These are phyloP conservation scores for Listrodromus nycthemerus DNA, from an alignment of 2,888 invertebrate species.

Conservation along the genomic window DNA sequence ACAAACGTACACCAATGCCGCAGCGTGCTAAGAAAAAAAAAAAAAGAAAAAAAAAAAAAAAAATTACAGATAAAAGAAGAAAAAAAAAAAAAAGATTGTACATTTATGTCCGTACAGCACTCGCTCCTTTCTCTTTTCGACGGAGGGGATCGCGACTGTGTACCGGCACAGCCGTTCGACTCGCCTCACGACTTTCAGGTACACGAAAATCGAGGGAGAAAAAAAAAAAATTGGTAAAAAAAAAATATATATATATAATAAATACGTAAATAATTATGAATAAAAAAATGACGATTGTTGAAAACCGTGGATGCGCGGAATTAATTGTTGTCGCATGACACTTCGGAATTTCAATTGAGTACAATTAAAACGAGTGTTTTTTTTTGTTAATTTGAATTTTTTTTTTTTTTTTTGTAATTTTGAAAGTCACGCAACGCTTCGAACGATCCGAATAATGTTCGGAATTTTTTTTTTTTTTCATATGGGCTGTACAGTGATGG, in stretches of 20 bases:
- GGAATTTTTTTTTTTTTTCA: too few relatives aligned
- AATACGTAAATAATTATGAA: too few relatives aligned
- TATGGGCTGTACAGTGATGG: too few relatives aligned
- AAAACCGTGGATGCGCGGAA: too few relatives aligned
- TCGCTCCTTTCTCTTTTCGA: conserved; percentile 55
- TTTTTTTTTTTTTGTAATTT: too few relatives aligned
- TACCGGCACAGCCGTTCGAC: conserved; percentile 20
- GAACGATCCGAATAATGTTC: too few relatives aligned
- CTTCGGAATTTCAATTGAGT: too few relatives aligned
- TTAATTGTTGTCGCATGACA: too few relatives aligned
- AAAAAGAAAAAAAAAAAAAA: background rate
- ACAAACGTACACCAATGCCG: conserved; percentile 7
- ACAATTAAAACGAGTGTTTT: too few relatives aligned
- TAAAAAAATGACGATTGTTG: too few relatives aligned
- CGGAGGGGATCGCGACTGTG: conserved; percentile 31
- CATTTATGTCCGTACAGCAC: conserved; percentile 30
- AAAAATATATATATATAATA: background rate
- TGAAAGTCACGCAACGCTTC: too few relatives aligned
- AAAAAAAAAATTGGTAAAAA: background rate
- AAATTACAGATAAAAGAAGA: background rate
- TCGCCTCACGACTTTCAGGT: conserved; percentile 25
- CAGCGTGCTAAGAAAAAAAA: background rate
- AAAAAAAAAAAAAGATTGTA: conserved; percentile 11
- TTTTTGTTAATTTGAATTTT: too few relatives aligned
- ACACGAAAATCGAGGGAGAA: background rate